These are phyloP conservation scores for Sebastes alutus DNA, from an alignment of 2,797 vertebrate species.

Conservation along the genomic window DNA sequence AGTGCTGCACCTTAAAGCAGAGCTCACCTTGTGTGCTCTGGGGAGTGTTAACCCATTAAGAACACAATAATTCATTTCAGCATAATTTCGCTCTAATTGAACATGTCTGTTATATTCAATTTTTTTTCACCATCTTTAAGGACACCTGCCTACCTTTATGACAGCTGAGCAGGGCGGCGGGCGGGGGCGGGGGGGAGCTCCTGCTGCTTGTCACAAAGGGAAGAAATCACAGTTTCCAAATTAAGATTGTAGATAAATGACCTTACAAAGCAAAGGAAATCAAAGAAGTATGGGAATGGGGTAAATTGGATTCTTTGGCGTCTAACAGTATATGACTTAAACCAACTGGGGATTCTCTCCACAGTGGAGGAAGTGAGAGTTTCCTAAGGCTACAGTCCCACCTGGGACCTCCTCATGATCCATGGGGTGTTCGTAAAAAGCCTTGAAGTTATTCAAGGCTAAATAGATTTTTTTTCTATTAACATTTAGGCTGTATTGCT, in stretches of 20 bases:
- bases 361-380: slow-evolving; percentile 78
- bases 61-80: slow-evolving; percentile 73
- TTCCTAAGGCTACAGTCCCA: slow-evolving; percentile 84
- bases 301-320: slow-evolving; percentile 83
- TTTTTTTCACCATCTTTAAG: slow-evolving; percentile 64
- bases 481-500: slow-evolving; percentile 82
- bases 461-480: slow-evolving; percentile 91
- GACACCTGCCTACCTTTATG: slow-evolving; percentile 74
- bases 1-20: slow-evolving; percentile 51
- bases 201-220: slow-evolving; percentile 74
- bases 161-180: slow-evolving; percentile 39
- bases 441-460: slow-evolving; percentile 89
- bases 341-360: slow-evolving; percentile 83
- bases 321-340: slow-evolving; percentile 86
- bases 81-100: slow-evolving; percentile 76
- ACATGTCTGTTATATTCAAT: slow-evolving; percentile 62
- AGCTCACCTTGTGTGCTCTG: slow-evolving; percentile 62
- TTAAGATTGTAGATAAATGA: slow-evolving; percentile 86
- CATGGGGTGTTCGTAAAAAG: slow-evolving; percentile 80
- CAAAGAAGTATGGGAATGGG: slow-evolving; percentile 82
- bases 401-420: slow-evolving; percentile 81
- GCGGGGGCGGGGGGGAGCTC: slow-evolving; percentile 21
- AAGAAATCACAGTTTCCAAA: slow-evolving; percentile 83
- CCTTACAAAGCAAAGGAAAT: slow-evolving; percentile 84
- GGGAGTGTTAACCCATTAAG: slow-evolving; percentile 76